Percentiles rank a stretch among this genome's conserved stretches.
phyloP scores from a whole-genome alignment of 2,888 invertebrate species.

The Cataglyphis cursor region DNA sequence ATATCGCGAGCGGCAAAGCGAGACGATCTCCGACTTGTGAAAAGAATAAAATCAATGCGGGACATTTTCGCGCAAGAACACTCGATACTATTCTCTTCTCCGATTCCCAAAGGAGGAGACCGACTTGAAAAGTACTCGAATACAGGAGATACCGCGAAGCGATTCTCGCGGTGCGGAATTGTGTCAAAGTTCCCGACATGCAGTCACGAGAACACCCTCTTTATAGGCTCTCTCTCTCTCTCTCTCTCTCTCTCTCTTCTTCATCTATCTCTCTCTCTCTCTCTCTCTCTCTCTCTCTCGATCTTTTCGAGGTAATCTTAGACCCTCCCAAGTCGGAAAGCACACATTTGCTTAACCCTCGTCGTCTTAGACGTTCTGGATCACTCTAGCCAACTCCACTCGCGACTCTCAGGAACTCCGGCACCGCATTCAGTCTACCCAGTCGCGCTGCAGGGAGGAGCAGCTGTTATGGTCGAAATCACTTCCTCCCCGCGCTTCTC shows the following conservation, averaged over 20 bases:
- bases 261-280: too few relatives aligned
- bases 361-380: constrained; percentile 70
- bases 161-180: constrained; percentile 54
- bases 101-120: not conserved
- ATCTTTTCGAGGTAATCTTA: constrained; percentile 72
- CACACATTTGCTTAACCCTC: constrained; percentile 74
- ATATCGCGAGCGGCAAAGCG: constrained; percentile 19
- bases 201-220: constrained; percentile 17
- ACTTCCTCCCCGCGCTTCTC: constrained; percentile 72
- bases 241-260: too few relatives aligned
- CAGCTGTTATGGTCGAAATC: constrained; percentile 80
- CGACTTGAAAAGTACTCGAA: constrained; percentile 52
- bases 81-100: constrained; percentile 41
- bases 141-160: constrained; percentile 37
- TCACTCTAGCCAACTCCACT: constrained; percentile 67
- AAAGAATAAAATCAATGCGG: constrained; percentile 37
- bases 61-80: constrained; percentile 15
- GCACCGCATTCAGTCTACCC: constrained; percentile 68
- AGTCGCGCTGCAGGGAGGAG: constrained; percentile 70
- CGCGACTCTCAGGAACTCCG: constrained; percentile 70
- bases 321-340: constrained; percentile 63
- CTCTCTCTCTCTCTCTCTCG: constrained; percentile 18
- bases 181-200: constrained; percentile 65
- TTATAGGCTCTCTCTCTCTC: constrained; percentile 56
- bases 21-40: constrained; percentile 19